Base-by-base conservation (phyloP, 2,113 vertebrate species). In the Sardina pilchardus region DNA sequence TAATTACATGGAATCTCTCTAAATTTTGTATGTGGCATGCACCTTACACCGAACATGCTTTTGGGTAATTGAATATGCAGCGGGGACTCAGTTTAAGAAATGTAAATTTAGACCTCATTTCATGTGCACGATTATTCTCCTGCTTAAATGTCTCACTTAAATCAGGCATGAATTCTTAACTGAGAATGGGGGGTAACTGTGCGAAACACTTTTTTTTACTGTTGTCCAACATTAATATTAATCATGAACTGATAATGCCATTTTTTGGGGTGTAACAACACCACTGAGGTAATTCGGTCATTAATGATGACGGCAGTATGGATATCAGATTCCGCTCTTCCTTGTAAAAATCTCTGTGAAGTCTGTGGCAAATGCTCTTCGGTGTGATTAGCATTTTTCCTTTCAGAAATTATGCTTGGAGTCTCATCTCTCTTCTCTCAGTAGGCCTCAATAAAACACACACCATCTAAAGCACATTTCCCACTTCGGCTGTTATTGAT, bases 1-100 rank as follows among this genome's bases (percentile, higher is more conserved):
- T 78, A 78, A 78, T 78, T 36, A 16, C 30, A 78, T 4, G 34
- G 16, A 78, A 36, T 39, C 12, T 16, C n/a, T 71, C 26, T 17
- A 14, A 36, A 5, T 78, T 17, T 36, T 34, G 8, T 71, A 14
- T 71, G 21, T 6, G 8, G 12, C 53, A 56, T 14, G 71, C 14
- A 78, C 34, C 30, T 36, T 39, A 36, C 71, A 39, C 34, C 19
- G 34, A 34, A 78, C 71, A 14, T 78, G 30, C 71, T 39, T 78
- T 78, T 78, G 71, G 71, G 71, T 36, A 78, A 34, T 78, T 78
- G 30, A 78, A 78, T 78, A 78, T 78, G 10, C 71, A 78, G 12
- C 36, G 12, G 17, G 71, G 36, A 12, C 71, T 78, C 71, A 78
- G 10, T 34, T 17, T 17, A 78, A 78, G 71, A 78, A 78, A 78